Base-by-base conservation (phyloP, 2,113 vertebrate genomes). In the Psittacula cyanocephala region DNA sequence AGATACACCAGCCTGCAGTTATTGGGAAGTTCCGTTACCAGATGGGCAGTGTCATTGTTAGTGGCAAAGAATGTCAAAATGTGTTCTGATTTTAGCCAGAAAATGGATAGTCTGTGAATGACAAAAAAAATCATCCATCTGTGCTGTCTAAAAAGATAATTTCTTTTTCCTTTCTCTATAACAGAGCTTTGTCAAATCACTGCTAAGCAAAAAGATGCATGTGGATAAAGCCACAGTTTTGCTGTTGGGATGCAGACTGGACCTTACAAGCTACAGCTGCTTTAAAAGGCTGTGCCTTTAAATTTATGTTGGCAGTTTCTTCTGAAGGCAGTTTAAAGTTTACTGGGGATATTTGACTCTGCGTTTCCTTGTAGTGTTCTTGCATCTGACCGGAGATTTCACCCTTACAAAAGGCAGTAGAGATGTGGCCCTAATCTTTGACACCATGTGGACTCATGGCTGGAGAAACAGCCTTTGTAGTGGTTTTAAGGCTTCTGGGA, bases 391-490 rank as follows among this genome's bases (percentile, higher is more conserved):
- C 44, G 5, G 81, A 52, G 60, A 4, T 71, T 72, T 72, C 29
- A 22, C 12, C 57, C 23, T 68, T 23, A 6, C 23, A 20, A 6
- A 72, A 81, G 20, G 3, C 14, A 28, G 11, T 2, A 1, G 0
- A 39, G 43, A 8, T 33, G 67, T 41, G 44, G 41, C 76, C 63
- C 71, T 64, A 0, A 3, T 25, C 22, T 44, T 60, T 43, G 70
- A 27, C 31, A 2, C 14, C 3, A 39, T 1, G 6, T 12, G 4
- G 17, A 0, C 65, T 41, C 10, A 0, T 22, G 9, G 22, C 86
- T 78, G 90, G 59, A 69, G 35, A 90, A 90, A 20, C 25, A 90
- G 50, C 92, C 85, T 60, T 17, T 53, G 77, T 6, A 11, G 78
- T 35, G 77, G 71, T 3, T 28, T 41, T n/a, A 35, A 31, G 55